Evolutionary conservation across 2,113 vertebrate genomes (phyloP), one percentile per base, ranked within the genome.

Genomic region (Chinchilla lanigera): DNA sequence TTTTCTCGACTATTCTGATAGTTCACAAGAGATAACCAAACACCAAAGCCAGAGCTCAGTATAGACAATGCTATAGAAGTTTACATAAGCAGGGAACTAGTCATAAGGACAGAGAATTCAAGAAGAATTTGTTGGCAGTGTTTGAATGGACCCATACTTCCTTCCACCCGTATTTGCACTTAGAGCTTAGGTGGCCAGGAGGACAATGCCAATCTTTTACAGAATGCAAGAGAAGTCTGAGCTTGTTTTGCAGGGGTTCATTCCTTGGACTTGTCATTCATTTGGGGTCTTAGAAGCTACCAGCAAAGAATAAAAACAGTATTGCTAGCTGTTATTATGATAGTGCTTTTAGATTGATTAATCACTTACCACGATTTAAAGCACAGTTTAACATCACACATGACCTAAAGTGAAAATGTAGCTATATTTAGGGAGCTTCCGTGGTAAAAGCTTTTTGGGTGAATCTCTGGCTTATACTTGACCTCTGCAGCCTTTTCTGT

Each of bases 251-350:
- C 58, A 75, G 58, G 90, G 93, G 89, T 89, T 97, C 92, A 95
- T 94, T 84, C 96, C 96, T 93, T 94, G 93, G 73, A 86, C 78
- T 81, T 95, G 90, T 91, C 97, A 93, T 75, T 96, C 94, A 89
- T 0, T 83, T 56, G 77, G 75, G 87, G 38, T 92, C 44, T 78
- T 80, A 96, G 92, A 94, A 92, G 58, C 86, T 94, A 89, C 47
- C 83, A 96, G 67, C 63, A 82, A 93, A 90, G 80, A 96, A 97
- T 71, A 69, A 96, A 95, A 69, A 61, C 84, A 61, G 52, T 94
- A 44, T 95, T 95, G 33, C 95, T 84, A 8, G 60, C n/a, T 93
- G 28, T 83, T 97, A 87, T 86, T 69, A 89, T 82, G 80, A 92
- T 16, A 92, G 69, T 54, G 80, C 58, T 96, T 95, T 89, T 75